Evolutionary conservation across 2,797 vertebrate species (phyloP).

Genomic region (Mastacembelus armatus): DNA sequence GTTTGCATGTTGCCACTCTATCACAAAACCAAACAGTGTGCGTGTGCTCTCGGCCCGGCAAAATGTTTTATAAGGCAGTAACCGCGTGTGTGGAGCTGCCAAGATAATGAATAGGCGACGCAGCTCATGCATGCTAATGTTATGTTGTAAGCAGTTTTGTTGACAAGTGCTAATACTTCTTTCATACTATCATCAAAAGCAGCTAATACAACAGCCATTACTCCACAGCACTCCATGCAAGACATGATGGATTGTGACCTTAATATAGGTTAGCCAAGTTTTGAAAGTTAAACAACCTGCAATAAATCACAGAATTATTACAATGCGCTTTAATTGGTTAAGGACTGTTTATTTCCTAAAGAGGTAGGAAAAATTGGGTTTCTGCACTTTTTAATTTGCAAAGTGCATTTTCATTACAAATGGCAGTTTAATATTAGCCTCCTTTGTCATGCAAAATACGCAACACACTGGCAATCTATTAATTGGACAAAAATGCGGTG

Average conservation of each 20-base stretch:
- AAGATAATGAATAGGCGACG: slow-evolving; percentile 99
- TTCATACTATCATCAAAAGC: slow-evolving; percentile 99
- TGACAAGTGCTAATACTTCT: slow-evolving; percentile 99
- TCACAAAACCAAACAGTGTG: slow-evolving; percentile 97
- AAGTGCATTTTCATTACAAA: slow-evolving; percentile 99
- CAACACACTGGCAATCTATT: slow-evolving; percentile 99
- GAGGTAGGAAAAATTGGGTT: slow-evolving; percentile 91
- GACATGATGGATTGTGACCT: slow-evolving; percentile 99
- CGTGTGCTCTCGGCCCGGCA: slow-evolving; percentile 86
- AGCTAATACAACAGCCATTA: slow-evolving; percentile 99
- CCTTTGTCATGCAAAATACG: slow-evolving; percentile 99
- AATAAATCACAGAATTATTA: slow-evolving; percentile 99
- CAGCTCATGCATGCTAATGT: slow-evolving; percentile 99
- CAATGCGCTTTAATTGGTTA: slow-evolving; percentile 99
- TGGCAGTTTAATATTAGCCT: slow-evolving; percentile 99
- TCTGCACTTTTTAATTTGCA: slow-evolving; percentile 99
- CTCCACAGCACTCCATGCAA: slow-evolving; percentile 95
- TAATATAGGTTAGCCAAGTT: slow-evolving; percentile 99
- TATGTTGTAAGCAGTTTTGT: slow-evolving; percentile 99
- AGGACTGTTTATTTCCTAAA: slow-evolving; percentile 99
- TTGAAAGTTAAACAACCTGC: slow-evolving; percentile 99
- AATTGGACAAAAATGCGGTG: slow-evolving; percentile 98
- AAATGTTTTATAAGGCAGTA: slow-evolving; percentile 98
- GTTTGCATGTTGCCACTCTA: slow-evolving; percentile 89
- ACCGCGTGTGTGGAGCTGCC: slow-evolving; percentile 97